A percentile compares a stretch with the other conserved stretches of the same genome.
Evolutionary conservation across 2,888 invertebrate species (phyloP).

Genomic region (Ochropleura plecta): DNA sequence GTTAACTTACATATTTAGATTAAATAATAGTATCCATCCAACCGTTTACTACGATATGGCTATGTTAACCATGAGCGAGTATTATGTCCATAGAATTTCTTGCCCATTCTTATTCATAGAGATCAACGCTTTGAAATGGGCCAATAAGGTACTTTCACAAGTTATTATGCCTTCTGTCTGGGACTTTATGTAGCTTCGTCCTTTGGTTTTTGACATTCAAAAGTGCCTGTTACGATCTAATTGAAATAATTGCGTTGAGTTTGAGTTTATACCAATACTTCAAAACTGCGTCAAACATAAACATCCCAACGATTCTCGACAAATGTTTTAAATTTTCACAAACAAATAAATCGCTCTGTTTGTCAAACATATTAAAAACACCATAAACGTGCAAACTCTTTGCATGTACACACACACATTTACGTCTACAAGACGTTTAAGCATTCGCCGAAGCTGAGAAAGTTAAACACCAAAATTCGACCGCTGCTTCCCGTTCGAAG

Average conservation of each 20-base stretch:
- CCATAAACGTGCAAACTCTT: conserved; percentile 13
- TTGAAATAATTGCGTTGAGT: no score
- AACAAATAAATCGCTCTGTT: conserved; percentile 24
- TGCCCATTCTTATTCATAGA: no score
- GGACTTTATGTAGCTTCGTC: no score
- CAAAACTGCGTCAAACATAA: conserved; percentile 7
- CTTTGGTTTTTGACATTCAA: no score
- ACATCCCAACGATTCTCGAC: neutral
- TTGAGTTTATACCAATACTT: neutral
- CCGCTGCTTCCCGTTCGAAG: conserved; percentile 41
- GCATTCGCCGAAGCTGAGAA: conserved; percentile 28
- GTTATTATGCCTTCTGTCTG: no score
- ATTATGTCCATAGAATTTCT: no score
- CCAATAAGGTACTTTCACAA: no score
- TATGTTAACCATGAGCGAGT: neutral
- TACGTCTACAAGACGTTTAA: conserved; percentile 31
- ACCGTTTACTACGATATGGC: neutral
- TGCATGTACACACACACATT: conserved; percentile 30
- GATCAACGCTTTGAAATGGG: no score
- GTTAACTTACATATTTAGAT: neutral
- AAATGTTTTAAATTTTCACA: conserved; percentile 22
- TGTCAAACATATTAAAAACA: conserved; percentile 25
- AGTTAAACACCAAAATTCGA: conserved; percentile 37
- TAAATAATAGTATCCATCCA: neutral
- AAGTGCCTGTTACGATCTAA: no score